Percentiles rank a stretch among this genome's conserved stretches.
Conservation (phyloP, 2,888 invertebrate species). For the Macaria liturata region DNA sequence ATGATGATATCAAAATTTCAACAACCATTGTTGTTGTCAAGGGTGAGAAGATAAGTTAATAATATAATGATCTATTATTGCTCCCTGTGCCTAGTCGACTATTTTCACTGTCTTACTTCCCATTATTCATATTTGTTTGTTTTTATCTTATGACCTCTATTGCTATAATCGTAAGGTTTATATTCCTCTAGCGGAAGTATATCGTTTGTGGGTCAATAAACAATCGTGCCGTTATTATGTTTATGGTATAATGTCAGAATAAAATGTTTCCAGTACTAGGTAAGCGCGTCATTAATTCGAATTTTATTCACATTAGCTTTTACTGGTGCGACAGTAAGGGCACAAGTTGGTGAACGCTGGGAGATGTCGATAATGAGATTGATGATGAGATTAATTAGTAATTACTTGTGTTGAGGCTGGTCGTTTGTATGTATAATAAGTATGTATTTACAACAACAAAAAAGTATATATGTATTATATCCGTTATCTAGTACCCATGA, state of each 20-base stretch:
- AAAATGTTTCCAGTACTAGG: slow-evolving; percentile 67
- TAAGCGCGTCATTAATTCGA: slow-evolving; percentile 70
- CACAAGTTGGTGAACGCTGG: too few relatives aligned
- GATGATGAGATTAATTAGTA: too few relatives aligned
- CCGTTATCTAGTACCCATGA: too few relatives aligned
- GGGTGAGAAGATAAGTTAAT: slow-evolving; percentile 82
- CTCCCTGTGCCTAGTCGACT: slow-evolving; percentile 65
- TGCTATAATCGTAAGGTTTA: slow-evolving; percentile 23
- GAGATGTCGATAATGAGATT: too few relatives aligned
- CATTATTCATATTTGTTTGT: slow-evolving; percentile 45
- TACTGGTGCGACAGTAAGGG: slow-evolving; percentile 13
- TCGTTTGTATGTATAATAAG: too few relatives aligned
- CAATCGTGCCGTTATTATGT: slow-evolving; percentile 69
- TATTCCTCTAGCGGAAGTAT: slow-evolving; percentile 35
- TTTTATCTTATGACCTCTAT: slow-evolving; percentile 27
- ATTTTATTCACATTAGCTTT: slow-evolving; percentile 69
- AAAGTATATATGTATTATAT: too few relatives aligned
- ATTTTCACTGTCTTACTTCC: slow-evolving; percentile 55
- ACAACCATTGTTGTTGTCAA: slow-evolving; percentile 80
- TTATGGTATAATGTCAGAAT: slow-evolving; percentile 76
- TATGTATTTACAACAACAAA: too few relatives aligned
- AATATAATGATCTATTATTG: slow-evolving; percentile 80
- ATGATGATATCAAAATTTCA: slow-evolving; percentile 80
- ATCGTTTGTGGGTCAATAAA: slow-evolving; percentile 46
- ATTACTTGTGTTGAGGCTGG: too few relatives aligned